Conservation (phyloP, 1,140 invertebrate genomes). For the Scaptomyza hsui region DNA sequence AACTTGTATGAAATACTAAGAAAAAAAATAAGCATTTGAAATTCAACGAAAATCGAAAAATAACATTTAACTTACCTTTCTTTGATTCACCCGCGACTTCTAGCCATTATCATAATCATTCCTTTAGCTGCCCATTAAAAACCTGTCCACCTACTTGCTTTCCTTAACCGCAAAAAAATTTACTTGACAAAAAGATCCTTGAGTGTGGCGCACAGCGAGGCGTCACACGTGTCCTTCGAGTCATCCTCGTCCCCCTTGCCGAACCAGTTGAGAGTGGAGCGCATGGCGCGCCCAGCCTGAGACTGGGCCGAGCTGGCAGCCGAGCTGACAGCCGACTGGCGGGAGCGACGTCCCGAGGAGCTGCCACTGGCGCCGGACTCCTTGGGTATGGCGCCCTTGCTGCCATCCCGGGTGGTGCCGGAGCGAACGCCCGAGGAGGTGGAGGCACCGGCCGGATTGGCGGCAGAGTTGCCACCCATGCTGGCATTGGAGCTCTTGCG, state of each 20-base stretch:
- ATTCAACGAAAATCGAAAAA: no score
- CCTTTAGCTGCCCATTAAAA: not conserved
- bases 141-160: conserved; percentile 53
- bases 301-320: conserved; percentile 67
- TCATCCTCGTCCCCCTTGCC: conserved; percentile 86
- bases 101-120: not conserved
- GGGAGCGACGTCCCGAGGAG: conserved; percentile 45
- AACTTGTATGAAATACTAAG: no score
- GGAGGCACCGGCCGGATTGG: conserved; percentile 70
- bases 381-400: conserved; percentile 79
- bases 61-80: no score
- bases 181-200: conserved; percentile 93
- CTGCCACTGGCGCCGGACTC: conserved; percentile 38
- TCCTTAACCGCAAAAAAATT: conserved; percentile 53
- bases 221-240: conserved; percentile 88
- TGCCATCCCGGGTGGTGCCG: conserved; percentile 60
- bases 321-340: conserved; percentile 48
- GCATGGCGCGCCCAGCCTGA: conserved; percentile 68
- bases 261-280: conserved; percentile 79
- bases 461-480: conserved; percentile 70
- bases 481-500: conserved; percentile 85
- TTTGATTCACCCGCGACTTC: no score
- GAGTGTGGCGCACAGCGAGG: conserved; percentile 90
- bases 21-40: no score
- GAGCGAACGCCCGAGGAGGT: conserved; percentile 67